Percentiles rank a stretch among this genome's conserved stretches.
Evolutionary conservation across 2,113 vertebrate species (phyloP).

Genomic region (Myanophis thanlyinensis): DNA sequence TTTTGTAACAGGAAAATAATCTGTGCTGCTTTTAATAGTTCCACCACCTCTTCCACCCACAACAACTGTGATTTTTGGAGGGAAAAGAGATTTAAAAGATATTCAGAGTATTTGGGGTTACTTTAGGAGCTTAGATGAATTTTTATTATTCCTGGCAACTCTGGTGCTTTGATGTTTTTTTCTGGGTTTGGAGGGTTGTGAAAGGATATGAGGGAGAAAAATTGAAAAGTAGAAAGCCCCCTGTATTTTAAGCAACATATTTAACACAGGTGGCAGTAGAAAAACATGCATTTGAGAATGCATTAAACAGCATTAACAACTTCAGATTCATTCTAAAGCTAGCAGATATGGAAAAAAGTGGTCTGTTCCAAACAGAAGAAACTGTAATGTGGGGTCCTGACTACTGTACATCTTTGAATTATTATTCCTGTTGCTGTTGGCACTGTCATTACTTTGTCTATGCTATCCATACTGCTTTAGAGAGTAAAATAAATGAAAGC

Average conservation of each 20-base stretch:
- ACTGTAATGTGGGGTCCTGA: no score
- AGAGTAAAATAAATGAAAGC: not conserved
- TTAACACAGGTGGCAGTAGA: not conserved
- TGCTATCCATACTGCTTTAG: not conserved
- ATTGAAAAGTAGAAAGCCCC: not conserved
- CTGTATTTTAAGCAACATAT: not conserved
- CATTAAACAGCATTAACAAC: not conserved
- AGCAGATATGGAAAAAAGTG: not conserved
- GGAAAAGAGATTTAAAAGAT: not conserved
- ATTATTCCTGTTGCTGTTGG: not conserved
- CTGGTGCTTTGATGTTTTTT: not conserved
- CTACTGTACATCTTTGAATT: not conserved
- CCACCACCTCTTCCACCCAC: conserved; percentile 10
- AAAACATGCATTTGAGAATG: not conserved
- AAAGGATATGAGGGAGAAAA: not conserved
- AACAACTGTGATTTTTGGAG: not conserved
- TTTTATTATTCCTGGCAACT: not conserved
- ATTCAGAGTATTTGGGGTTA: not conserved
- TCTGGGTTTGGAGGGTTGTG: not conserved
- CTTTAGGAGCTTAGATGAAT: not conserved
- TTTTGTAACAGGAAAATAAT: not conserved
- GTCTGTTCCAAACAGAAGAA: not conserved
- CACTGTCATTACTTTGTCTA: not conserved
- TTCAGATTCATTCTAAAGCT: not conserved
- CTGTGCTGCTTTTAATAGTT: conserved; percentile 12